Conservation (phyloP, 2,797 vertebrate genomes). For the Sphenodon punctatus region DNA sequence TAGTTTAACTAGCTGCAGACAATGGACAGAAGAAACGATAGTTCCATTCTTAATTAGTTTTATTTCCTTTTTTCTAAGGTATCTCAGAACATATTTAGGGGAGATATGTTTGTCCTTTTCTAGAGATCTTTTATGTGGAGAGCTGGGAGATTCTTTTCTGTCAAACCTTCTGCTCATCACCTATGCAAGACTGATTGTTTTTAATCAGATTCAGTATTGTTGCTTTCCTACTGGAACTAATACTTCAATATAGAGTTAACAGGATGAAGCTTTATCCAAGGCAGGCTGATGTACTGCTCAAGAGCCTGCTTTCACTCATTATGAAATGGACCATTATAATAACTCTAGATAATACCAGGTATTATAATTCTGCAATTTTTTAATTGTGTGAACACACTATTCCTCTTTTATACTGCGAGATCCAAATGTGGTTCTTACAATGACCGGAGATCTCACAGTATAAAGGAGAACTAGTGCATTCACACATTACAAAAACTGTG, state of each 20-base stretch:
- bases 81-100: background rate
- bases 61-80: background rate
- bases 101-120: background rate
- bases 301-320: too few species aligned
- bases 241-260: background rate
- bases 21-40: background rate
- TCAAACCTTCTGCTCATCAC: background rate
- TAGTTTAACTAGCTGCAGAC: too few species aligned
- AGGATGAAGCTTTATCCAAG: background rate
- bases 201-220: background rate
- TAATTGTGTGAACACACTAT: too few species aligned
- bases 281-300: too few species aligned
- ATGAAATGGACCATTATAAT: too few species aligned
- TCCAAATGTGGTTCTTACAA: too few species aligned
- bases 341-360: too few species aligned
- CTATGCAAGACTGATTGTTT: background rate
- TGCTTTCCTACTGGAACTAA: background rate
- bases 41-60: background rate
- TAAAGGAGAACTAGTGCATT: too few species aligned
- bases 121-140: background rate
- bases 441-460: too few species aligned
- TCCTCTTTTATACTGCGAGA: too few species aligned
- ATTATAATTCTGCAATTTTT: too few species aligned
- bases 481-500: too few species aligned
- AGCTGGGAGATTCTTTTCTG: background rate